Evolutionary conservation across 2,888 invertebrate species (phyloP).

Genomic region (Ditula angustiorana): DNA sequence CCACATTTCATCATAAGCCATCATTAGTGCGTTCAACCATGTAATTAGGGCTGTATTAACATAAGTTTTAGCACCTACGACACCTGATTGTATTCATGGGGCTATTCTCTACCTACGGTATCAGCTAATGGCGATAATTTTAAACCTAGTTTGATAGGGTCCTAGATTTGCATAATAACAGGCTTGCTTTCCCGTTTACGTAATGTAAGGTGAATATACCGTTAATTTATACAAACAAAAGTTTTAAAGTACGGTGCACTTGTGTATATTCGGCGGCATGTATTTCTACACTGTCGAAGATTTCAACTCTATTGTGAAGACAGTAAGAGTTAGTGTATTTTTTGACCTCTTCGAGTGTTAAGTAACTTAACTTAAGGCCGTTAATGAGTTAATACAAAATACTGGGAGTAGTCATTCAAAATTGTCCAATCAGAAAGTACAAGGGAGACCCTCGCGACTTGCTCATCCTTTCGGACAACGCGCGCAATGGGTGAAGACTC

Average conservation of each 20-base stretch:
- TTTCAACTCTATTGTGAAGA: too few species aligned
- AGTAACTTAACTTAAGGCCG: too few species aligned
- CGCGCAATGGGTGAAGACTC: too few species aligned
- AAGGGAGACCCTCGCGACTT: too few species aligned
- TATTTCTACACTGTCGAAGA: too few species aligned
- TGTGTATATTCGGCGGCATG: background rate
- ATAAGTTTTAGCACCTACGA: slow-evolving; percentile 12
- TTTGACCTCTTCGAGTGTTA: too few species aligned
- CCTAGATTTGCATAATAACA: slow-evolving; percentile 26
- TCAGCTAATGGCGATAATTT: slow-evolving; percentile 14
- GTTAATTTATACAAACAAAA: background rate
- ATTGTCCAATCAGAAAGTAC: too few species aligned
- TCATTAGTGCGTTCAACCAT: background rate
- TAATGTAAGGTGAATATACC: background rate
- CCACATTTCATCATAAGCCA: background rate
- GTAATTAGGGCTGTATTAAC: slow-evolving; percentile 18
- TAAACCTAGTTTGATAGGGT: slow-evolving; percentile 1
- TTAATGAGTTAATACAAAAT: too few species aligned
- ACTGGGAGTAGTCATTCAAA: too few species aligned
- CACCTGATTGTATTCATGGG: slow-evolving; percentile 1
- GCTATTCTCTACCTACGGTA: background rate
- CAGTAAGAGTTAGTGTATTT: too few species aligned
- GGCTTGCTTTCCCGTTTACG: background rate
- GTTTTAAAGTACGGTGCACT: background rate
- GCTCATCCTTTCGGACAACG: too few species aligned